Conservation (phyloP, 2,888 invertebrate genomes). For the Orthosia cruda region DNA sequence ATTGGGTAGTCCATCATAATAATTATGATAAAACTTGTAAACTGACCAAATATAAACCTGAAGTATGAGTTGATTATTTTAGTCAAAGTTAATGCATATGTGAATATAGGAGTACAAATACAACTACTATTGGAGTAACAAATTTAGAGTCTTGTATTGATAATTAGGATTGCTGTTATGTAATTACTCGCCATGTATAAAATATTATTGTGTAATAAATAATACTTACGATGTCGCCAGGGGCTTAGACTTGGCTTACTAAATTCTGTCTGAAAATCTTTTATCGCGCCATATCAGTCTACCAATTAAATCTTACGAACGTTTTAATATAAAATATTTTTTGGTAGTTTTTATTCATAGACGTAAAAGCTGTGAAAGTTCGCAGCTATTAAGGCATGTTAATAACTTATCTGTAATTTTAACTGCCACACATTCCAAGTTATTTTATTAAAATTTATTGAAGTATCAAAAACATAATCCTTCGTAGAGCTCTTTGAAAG, state of each 20-base stretch:
- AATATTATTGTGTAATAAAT: background rate
- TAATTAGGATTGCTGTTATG: background rate
- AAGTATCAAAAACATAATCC: constrained; percentile 19
- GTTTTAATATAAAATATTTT: background rate
- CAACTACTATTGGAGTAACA: background rate
- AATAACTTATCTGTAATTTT: constrained; percentile 10
- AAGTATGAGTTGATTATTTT: no score
- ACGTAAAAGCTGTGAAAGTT: background rate
- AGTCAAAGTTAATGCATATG: no score
- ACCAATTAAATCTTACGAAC: background rate
- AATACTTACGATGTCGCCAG: background rate
- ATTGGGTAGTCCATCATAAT: constrained; percentile 2
- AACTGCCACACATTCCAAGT: constrained; percentile 3
- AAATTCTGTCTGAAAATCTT: constrained; percentile 7
- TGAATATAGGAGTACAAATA: background rate
- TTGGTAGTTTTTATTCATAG: background rate
- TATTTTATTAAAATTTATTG: constrained; percentile 11
- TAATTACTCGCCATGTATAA: background rate
- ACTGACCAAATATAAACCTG: no score
- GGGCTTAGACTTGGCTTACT: background rate
- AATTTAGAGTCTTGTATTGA: background rate
- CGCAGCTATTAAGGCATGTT: constrained; percentile 1
- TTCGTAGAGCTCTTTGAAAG: constrained; percentile 26
- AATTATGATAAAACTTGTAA: background rate
- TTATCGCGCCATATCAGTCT: background rate